Evolutionary conservation across 2,113 vertebrate genomes (phyloP).

Genomic region (Callopanchax toddi): DNA sequence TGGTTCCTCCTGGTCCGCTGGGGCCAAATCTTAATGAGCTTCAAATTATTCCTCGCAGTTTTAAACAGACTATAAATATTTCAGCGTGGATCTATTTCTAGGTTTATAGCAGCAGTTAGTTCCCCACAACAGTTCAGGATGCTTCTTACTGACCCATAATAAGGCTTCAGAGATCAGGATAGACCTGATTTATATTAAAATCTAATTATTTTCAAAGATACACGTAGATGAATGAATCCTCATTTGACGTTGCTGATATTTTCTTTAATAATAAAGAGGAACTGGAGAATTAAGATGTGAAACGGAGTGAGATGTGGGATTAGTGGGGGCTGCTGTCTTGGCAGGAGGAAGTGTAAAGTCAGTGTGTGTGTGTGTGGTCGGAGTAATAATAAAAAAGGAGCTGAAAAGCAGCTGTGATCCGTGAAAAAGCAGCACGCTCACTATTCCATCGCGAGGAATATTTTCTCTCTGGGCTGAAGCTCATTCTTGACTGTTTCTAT

Average conservation of each 20-base stretch:
- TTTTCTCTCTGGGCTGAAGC: slow-evolving; percentile 9
- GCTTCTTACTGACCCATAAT: slow-evolving; percentile 35
- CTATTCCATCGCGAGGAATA: slow-evolving; percentile 13
- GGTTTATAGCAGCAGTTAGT: slow-evolving; percentile 51
- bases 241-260: slow-evolving; percentile 3
- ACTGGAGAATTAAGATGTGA: slow-evolving; percentile 25
- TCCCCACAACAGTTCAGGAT: slow-evolving; percentile 21
- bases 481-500: too few relatives aligned
- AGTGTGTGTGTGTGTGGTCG: slow-evolving; percentile 61
- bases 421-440: slow-evolving; percentile 23
- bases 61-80: slow-evolving; percentile 67
- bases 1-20: slow-evolving; percentile 11
- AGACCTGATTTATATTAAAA: slow-evolving; percentile 21
- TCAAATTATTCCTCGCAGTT: slow-evolving; percentile 54
- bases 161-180: slow-evolving; percentile 31
- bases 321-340: slow-evolving; percentile 16
- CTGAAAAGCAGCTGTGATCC: slow-evolving; percentile 28
- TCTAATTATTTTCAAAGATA: neutral
- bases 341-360: slow-evolving; percentile 28
- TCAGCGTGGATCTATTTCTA: slow-evolving; percentile 46
- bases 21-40: slow-evolving; percentile 55
- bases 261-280: slow-evolving; percentile 20
- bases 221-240: too few relatives aligned
- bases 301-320: slow-evolving; percentile 18
- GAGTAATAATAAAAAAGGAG: slow-evolving; percentile 34